Percentiles rank a stretch among this genome's conserved stretches.
phyloP scores from a whole-genome alignment of 1,140 invertebrate genomes.

The Sogatella furcifera region DNA sequence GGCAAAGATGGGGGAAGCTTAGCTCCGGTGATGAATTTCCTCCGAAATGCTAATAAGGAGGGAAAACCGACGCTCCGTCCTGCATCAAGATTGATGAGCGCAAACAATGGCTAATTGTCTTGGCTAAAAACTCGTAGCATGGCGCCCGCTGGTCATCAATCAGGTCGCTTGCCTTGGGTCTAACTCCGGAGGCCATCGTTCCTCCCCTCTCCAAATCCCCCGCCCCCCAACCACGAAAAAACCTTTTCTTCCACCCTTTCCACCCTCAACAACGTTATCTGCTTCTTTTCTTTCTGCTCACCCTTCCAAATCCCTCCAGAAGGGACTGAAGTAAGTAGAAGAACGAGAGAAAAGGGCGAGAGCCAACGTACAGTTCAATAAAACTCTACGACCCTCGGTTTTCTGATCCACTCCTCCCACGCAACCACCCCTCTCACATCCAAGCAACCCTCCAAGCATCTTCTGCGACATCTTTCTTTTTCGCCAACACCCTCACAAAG shows the following conservation, averaged over 20 bases:
- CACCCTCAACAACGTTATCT: background rate
- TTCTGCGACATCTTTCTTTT: too few species aligned
- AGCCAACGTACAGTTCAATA: too few species aligned
- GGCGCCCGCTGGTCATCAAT: background rate
- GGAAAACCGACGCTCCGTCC: background rate
- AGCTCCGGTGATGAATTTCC: slow-evolving; percentile 1
- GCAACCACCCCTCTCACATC: too few species aligned
- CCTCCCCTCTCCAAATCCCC: background rate
- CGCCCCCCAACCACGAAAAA: background rate
- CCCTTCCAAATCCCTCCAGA: background rate
- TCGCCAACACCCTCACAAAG: too few species aligned
- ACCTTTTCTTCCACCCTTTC: too few species aligned
- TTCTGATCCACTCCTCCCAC: too few species aligned
- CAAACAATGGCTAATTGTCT: slow-evolving; percentile 4
- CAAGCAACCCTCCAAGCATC: too few species aligned
- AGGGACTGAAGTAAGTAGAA: too few species aligned
- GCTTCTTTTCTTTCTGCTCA: background rate
- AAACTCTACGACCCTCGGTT: too few species aligned
- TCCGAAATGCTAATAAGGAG: slow-evolving; percentile 1
- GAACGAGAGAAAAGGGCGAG: too few species aligned
- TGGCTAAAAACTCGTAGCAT: slow-evolving; percentile 1
- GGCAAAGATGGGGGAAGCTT: background rate
- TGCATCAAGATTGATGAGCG: slow-evolving; percentile 1
- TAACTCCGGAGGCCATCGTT: background rate
- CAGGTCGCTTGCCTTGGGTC: background rate